Conservation (phyloP, 2,888 invertebrate genomes). For the Unio delphinus region DNA sequence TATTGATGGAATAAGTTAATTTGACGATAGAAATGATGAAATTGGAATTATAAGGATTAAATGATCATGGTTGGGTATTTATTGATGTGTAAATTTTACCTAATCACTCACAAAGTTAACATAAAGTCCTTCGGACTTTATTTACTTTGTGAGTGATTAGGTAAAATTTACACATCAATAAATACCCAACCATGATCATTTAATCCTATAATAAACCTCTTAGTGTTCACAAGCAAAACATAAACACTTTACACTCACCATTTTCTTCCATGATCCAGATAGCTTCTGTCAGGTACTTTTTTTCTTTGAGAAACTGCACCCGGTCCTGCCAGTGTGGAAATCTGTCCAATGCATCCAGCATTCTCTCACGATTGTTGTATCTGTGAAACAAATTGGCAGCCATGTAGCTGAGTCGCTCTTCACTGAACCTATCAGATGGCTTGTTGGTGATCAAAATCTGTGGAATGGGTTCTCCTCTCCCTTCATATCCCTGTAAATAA, state of each 20-base stretch:
- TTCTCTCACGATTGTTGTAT: conserved; percentile 35
- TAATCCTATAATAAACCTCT: too few relatives aligned
- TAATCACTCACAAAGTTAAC: too few relatives aligned
- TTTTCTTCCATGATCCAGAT: conserved; percentile 35
- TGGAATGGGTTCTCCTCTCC: conserved; percentile 30
- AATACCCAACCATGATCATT: too few relatives aligned
- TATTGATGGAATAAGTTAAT: too few relatives aligned
- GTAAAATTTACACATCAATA: too few relatives aligned
- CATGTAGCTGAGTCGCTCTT: conserved; percentile 48
- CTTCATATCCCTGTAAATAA: conserved; percentile 28
- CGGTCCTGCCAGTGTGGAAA: conserved; percentile 38
- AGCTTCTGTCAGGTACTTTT: conserved; percentile 38
- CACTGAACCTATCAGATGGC: conserved; percentile 37
- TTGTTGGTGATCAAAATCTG: conserved; percentile 34
- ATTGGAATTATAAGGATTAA: too few relatives aligned
- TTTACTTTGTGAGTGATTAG: too few relatives aligned
- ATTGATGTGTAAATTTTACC: too few relatives aligned
- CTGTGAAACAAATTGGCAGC: conserved; percentile 47
- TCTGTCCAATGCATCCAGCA: conserved; percentile 48
- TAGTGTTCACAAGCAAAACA: background rate
- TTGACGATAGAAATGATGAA: too few relatives aligned
- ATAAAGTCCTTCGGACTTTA: too few relatives aligned
- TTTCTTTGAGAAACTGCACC: conserved; percentile 46
- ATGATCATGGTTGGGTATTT: too few relatives aligned
- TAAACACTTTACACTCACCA: conserved; percentile 20